Evolutionary conservation across 2,113 vertebrate genomes (phyloP).

Genomic region (Chionis minor): DNA sequence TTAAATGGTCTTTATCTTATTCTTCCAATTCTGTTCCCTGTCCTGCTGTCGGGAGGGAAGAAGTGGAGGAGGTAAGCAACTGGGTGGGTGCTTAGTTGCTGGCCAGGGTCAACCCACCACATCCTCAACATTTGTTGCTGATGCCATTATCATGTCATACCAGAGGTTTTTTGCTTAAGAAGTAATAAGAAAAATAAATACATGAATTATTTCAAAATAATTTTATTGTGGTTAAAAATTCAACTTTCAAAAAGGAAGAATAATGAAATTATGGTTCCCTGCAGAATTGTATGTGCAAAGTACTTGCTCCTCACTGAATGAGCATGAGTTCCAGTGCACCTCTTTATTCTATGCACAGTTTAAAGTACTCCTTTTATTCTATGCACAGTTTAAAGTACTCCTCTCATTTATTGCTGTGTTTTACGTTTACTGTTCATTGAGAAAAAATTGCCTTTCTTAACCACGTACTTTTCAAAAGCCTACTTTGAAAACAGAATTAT

Average conservation of each 20-base stretch:
- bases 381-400: not conserved
- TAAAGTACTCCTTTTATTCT: not conserved
- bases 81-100: not conserved
- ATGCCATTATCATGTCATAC: not conserved
- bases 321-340: not conserved
- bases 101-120: too few relatives aligned
- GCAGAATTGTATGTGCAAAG: not conserved
- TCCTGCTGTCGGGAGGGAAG: not conserved
- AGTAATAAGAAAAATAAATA: not conserved
- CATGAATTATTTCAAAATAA: not conserved
- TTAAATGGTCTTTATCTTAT: not conserved
- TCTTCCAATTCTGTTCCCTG: not conserved
- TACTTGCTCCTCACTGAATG: not conserved
- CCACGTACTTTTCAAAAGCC: not conserved
- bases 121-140: not conserved
- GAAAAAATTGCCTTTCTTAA: not conserved
- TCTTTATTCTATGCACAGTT: not conserved
- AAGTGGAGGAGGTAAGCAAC: not conserved
- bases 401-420: not conserved
- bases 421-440: not conserved
- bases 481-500: not conserved
- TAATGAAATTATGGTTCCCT: not conserved
- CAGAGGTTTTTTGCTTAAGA: not conserved
- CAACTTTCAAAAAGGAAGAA: not conserved
- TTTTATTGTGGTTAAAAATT: not conserved